These are phyloP conservation scores for Ptychobarbus kaznakovi DNA, from an alignment of 2,797 vertebrate genomes.

Conservation along the genomic window DNA sequence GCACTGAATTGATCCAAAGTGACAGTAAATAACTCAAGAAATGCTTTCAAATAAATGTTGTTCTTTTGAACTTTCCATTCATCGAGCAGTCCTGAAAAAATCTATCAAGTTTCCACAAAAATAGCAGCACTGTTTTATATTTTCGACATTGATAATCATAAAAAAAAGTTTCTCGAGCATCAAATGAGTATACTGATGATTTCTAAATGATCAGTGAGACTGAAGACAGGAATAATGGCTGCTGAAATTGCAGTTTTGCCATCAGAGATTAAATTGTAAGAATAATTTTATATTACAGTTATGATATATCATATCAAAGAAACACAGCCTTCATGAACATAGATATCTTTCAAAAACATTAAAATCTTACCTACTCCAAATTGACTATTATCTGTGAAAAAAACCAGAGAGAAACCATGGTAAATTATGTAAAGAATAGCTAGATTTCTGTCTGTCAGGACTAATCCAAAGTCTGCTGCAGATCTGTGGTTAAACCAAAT, in stretches of 20 bases:
- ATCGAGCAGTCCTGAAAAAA: not conserved
- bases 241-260: not conserved
- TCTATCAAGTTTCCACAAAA: not conserved
- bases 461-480: not conserved
- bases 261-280: not conserved
- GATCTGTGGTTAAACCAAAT: conserved; percentile 16
- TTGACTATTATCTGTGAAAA: not conserved
- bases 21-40: not conserved
- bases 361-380: not conserved
- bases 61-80: not conserved
- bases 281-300: not conserved
- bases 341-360: not conserved
- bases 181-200: not conserved
- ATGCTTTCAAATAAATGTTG: not conserved
- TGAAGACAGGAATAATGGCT: not conserved
- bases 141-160: not conserved
- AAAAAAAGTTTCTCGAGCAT: not conserved
- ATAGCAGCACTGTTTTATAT: not conserved
- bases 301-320: not conserved
- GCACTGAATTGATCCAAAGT: not conserved
- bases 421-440: not conserved
- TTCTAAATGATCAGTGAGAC: no score
- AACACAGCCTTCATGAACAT: not conserved
- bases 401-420: not conserved
- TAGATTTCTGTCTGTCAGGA: not conserved